These are phyloP conservation scores for Tamias sibiricus DNA, from an alignment of 2,113 vertebrate species.

Conservation along the genomic window DNA sequence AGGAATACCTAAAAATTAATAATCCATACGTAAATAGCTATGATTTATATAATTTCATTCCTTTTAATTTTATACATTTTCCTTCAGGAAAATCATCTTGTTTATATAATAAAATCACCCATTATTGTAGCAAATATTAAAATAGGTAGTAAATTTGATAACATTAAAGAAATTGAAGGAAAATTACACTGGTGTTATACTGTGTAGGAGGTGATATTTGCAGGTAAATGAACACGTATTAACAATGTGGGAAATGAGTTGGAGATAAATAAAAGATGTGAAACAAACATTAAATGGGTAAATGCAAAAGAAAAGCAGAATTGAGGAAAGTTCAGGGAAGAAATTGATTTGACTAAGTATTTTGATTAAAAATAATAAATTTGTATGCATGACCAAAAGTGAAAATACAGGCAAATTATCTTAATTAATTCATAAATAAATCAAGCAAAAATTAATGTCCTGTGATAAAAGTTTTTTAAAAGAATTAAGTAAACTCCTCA, in stretches of 20 bases:
- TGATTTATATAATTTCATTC: neutral
- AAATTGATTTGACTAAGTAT: neutral
- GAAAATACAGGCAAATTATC: neutral
- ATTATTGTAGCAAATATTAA: neutral
- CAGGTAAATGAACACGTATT: neutral
- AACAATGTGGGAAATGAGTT: neutral
- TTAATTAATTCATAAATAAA: neutral
- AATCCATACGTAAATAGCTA: no score
- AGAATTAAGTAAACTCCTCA: neutral
- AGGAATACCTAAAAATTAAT: neutral
- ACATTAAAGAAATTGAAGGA: neutral
- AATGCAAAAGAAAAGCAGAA: neutral
- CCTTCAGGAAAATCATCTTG: neutral
- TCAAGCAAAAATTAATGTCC: neutral
- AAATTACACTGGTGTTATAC: neutral
- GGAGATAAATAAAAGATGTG: neutral
- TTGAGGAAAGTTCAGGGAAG: neutral
- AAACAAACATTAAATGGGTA: neutral
- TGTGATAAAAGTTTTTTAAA: neutral
- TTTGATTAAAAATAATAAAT: neutral
- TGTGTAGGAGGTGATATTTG: neutral
- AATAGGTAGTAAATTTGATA: neutral
- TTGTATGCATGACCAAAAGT: neutral
- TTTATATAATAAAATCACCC: neutral
- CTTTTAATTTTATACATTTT: neutral